phyloP scores from a whole-genome alignment of 2,797 vertebrate genomes.

The Jordanella pulchra region DNA sequence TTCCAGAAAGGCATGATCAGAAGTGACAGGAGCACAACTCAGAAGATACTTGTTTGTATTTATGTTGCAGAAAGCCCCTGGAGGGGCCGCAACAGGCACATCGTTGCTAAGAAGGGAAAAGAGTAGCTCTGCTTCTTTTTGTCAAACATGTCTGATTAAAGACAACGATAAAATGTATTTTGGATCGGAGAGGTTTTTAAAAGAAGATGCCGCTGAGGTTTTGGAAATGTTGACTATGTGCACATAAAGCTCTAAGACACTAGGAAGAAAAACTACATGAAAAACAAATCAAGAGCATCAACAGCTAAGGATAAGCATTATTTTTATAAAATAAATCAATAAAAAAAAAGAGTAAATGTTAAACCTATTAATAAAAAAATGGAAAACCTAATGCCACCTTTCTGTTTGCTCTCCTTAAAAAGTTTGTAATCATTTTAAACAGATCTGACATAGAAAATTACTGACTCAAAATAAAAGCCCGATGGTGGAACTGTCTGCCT shows the following conservation, averaged over 20 bases:
- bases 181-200: constrained; percentile 3
- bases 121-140: constrained; percentile 3
- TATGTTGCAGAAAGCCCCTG: constrained; percentile 6
- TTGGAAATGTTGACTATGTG: background rate
- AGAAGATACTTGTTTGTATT: background rate
- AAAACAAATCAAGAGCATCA: background rate
- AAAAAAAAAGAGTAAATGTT: background rate
- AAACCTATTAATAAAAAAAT: background rate
- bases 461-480: background rate
- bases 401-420: too few species aligned
- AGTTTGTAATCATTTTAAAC: background rate
- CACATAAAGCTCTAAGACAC: background rate
- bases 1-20: background rate
- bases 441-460: background rate
- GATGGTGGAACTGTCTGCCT: background rate
- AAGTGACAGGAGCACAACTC: background rate
- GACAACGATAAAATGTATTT: background rate
- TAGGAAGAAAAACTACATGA: background rate
- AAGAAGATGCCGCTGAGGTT: background rate
- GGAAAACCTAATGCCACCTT: background rate
- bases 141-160: constrained; percentile 2
- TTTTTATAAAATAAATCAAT: background rate
- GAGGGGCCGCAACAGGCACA: background rate
- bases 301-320: background rate
- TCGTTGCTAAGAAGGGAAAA: constrained; percentile 9